Evolutionary conservation across 2,888 invertebrate genomes (phyloP), one percentile per base, ranked within the genome.

Genomic region (Phaedon cochleariae): DNA sequence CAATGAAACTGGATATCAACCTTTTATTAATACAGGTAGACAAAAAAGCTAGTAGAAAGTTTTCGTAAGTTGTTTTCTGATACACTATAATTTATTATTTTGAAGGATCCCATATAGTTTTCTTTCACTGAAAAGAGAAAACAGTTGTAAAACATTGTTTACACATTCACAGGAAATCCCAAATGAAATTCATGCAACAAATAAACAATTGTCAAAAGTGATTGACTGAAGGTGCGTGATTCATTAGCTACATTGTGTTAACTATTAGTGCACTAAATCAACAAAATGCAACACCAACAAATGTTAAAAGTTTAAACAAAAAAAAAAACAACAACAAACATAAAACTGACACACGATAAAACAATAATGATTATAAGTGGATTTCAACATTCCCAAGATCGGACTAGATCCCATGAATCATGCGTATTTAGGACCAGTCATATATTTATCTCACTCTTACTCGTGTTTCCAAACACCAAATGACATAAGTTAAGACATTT

Each of bases 91-190:
- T 62, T 64, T 62, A 64, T 59, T 63, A 57, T 66, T 69, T 69
- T 64, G 69, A 69, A 72, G 61, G 72, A 70, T 63, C 64, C 72
- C 64, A 61, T 55, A 65, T 59, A 67, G 59, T 59, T 58, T 59
- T 58, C 66, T 66, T 69, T 74, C 74, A 74, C 74, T 74, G 71
- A 60, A 72, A 73, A 70, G 60, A 69, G 51, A 65, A 70, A 70
- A 61, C 31, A 31, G 60, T 49, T 63, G 64, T 70, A 59, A 67
- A 26, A 26, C 59, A 67, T 60, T 41, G 20, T 49, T 59, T 49
- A 31, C 18, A 22, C 53, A 52, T 45, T 21, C 62, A 59, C 55
- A 59, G 22, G 54, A 54, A 54, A 58, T 21, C 52, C 59, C 57
- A 60, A 64, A 59, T 62, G 53, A 68, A 57, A 60, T 22, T 61